Evolutionary conservation across 2,888 invertebrate genomes (phyloP), one percentile per base, ranked within the genome.

Genomic region (Eristalis pertinax): DNA sequence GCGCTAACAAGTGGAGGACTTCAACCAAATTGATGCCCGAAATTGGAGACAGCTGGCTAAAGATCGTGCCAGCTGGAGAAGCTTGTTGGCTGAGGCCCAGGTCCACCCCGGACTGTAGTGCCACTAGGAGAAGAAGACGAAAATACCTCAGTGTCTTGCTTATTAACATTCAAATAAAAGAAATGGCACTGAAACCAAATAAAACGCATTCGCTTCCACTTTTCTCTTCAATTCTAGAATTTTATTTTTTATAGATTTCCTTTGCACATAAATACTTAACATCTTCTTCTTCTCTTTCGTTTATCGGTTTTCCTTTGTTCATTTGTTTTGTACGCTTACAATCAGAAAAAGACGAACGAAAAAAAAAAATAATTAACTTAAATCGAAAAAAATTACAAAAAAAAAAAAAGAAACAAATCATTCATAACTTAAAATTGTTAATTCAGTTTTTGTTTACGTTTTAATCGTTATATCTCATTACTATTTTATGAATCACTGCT

Each of bases 241-340:
- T 68, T 62, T 68, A 76, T 76, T 69, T 69, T 80, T 81, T 70
- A 50, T 75, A 43, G 62, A 65, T 65, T 67, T 41, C 22, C 50
- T 76, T 78, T 73, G 84, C 87, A 87, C 87, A 86, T 86, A 86
- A 79, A 86, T 86, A 79, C 69, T 86, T 65, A n/a, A 24, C 50
- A 19, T 50, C 64, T 73, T 56, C 50, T 50, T 50, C 64, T 73
- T 56, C 72, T 43, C 43, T 50, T 75, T 76, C 11, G 32, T 64
- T 32, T 68, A 38, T 70, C 72, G 35, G 69, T 79, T 64, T 63
- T 77, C 41, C 32, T 56, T 77, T 77, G 64, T 79, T 80, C 74
- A 50, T n/a, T 78, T 69, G 72, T 88, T n/a, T 88, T 88, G 88
- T 88, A 88, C 84, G 88, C 84, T 87, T 76, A 84, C 64, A 76